phyloP scores from a whole-genome alignment of 2,797 vertebrate species.

The Sebastes cheni region DNA sequence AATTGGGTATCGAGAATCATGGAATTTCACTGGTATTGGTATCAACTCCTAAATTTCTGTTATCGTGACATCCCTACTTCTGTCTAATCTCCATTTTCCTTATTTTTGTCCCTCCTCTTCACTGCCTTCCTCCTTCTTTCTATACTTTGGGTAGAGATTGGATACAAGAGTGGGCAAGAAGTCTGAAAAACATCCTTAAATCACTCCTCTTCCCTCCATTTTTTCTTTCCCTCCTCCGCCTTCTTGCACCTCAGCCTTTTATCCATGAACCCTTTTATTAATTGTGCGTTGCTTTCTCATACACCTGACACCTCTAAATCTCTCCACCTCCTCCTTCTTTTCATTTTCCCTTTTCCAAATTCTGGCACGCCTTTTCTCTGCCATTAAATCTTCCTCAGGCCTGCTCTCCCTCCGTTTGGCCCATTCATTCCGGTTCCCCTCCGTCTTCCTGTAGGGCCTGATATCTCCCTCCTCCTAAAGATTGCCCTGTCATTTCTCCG shows the following conservation, averaged over 20 bases:
- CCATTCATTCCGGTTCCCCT: background rate
- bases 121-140: background rate
- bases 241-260: background rate
- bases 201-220: background rate
- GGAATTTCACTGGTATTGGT: too few relatives aligned
- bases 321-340: background rate
- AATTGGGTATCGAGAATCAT: too few relatives aligned
- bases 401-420: background rate
- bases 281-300: slow-evolving; percentile 1
- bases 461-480: slow-evolving; percentile 8
- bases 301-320: slow-evolving; percentile 24
- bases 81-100: background rate
- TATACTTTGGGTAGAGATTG: background rate
- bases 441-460: slow-evolving; percentile 2
- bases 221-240: background rate
- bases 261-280: slow-evolving; percentile 31
- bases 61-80: background rate
- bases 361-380: background rate
- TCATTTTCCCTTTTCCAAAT: slow-evolving; percentile 15
- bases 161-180: background rate
- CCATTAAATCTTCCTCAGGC: slow-evolving; percentile 7
- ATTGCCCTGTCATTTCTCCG: slow-evolving; percentile 19
- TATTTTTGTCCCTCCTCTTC: background rate
- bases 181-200: background rate
- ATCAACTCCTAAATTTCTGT: too few relatives aligned